These are phyloP conservation scores for Drosophila borealis DNA, from an alignment of 2,888 invertebrate genomes.

Conservation along the genomic window DNA sequence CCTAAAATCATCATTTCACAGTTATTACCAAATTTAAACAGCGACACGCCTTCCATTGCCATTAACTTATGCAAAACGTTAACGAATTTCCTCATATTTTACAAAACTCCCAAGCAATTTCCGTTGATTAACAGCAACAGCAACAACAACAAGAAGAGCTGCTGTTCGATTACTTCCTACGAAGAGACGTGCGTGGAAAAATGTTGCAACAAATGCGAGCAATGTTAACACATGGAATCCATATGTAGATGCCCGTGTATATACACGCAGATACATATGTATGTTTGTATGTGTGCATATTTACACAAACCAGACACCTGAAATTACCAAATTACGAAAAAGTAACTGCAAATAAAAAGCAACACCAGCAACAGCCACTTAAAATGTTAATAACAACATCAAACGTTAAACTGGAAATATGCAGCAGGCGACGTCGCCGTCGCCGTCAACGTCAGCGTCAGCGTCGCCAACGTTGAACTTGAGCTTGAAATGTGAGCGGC, in stretches of 20 bases:
- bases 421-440: constrained; percentile 30
- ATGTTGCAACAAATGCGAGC: constrained; percentile 74
- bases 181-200: constrained; percentile 53
- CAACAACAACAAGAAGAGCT: constrained; percentile 26
- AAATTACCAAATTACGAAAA: constrained; percentile 66
- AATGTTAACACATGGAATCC: constrained; percentile 54
- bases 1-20: constrained; percentile 6
- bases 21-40: constrained; percentile 40
- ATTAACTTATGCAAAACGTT: constrained; percentile 64
- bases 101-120: constrained; percentile 56
- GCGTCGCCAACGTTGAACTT: constrained; percentile 68
- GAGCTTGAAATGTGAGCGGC: constrained; percentile 71
- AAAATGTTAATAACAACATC: constrained; percentile 74
- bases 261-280: neutral
- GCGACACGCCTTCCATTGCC: constrained; percentile 31
- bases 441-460: constrained; percentile 5
- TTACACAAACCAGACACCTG: constrained; percentile 36
- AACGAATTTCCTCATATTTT: constrained; percentile 67
- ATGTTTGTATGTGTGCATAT: constrained; percentile 19
- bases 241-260: constrained; percentile 11
- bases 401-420: constrained; percentile 70
- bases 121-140: constrained; percentile 59
- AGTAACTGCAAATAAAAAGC: constrained; percentile 43
- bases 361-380: constrained; percentile 46
- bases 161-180: constrained; percentile 67